These are phyloP conservation scores for Drosophila tani DNA, from an alignment of 1,140 invertebrate species.

Conservation along the genomic window DNA sequence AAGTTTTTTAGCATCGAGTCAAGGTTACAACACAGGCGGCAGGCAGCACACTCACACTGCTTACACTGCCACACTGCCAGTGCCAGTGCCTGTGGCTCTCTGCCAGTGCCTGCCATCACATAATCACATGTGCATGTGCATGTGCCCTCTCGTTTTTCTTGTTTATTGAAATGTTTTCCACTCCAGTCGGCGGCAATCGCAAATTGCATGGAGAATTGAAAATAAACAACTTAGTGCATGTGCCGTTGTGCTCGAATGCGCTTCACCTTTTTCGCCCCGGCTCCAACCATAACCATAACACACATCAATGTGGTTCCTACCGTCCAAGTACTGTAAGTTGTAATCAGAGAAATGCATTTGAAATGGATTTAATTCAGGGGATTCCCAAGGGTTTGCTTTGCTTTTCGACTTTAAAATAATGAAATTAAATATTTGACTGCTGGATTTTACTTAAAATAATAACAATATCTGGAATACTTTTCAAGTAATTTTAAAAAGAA, in stretches of 20 bases:
- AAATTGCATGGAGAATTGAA: constrained; percentile 49
- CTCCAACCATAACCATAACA: neutral
- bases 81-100: no score
- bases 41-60: neutral
- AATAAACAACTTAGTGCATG: constrained; percentile 51
- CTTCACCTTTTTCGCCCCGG: constrained; percentile 10
- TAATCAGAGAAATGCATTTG: constrained; percentile 1
- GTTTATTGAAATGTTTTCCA: constrained; percentile 61
- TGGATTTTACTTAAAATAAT: no score
- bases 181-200: constrained; percentile 37
- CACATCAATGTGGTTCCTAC: constrained; percentile 19
- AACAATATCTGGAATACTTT: no score
- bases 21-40: constrained; percentile 47
- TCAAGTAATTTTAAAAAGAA: no score
- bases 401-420: no score
- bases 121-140: constrained; percentile 2
- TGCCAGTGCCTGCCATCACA: neutral
- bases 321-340: constrained; percentile 12
- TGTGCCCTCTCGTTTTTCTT: constrained; percentile 9
- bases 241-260: constrained; percentile 27
- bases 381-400: no score
- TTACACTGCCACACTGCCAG: neutral
- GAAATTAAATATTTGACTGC: no score
- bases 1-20: constrained; percentile 69
- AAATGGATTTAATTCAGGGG: no score